Evolutionary conservation across 2,888 invertebrate species (phyloP).

Genomic region (Sympetrum striolatum): DNA sequence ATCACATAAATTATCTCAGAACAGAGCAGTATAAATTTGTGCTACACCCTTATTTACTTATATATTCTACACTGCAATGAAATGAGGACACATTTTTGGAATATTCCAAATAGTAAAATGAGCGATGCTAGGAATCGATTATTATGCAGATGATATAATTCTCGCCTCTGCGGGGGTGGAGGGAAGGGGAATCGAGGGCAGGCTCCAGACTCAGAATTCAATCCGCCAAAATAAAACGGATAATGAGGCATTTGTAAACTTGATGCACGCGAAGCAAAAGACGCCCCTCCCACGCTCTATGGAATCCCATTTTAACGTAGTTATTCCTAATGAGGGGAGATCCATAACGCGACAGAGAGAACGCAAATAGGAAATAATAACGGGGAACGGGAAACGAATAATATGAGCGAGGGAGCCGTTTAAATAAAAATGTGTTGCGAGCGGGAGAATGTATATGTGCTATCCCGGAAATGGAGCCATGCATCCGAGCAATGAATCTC

Average conservation of each 20-base stretch:
- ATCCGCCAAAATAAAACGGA: background rate
- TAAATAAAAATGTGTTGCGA: conserved; percentile 15
- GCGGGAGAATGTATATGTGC: background rate
- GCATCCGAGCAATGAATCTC: background rate
- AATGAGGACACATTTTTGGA: no score
- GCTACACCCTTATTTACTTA: no score
- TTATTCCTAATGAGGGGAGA: background rate
- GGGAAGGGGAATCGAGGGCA: background rate
- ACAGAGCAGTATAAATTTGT: no score
- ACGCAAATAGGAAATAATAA: background rate
- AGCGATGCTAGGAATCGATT: background rate
- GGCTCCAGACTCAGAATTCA: background rate
- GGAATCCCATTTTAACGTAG: background rate
- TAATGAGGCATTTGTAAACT: conserved; percentile 17
- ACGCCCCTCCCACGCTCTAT: background rate
- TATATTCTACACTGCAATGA: no score
- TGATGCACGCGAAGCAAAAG: background rate
- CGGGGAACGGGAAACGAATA: background rate
- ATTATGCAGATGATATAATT: background rate
- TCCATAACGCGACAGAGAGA: background rate
- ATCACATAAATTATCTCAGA: no score
- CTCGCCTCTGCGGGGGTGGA: background rate
- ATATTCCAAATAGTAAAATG: background rate
- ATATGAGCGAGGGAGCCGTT: background rate
- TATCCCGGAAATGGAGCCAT: background rate